Conservation (phyloP, 2,888 invertebrate genomes). For the Onthophagus sagittarius region DNA sequence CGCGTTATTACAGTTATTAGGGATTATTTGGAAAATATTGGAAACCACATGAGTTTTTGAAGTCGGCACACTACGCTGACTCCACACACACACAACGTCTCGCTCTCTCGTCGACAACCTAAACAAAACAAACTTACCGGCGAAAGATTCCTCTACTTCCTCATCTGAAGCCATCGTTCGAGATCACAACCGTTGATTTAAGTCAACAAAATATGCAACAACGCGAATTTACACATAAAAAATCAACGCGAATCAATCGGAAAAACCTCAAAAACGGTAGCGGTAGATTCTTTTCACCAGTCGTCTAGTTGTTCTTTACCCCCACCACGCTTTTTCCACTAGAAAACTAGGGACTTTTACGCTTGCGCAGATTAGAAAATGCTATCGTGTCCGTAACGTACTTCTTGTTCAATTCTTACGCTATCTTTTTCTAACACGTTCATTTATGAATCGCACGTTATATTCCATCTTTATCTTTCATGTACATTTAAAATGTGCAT, state of each 20-base stretch:
- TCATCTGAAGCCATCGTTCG: constrained; percentile 77
- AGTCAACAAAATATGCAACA: neutral
- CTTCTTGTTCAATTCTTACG: neutral
- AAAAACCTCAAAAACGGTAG: constrained; percentile 29
- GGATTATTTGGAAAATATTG: constrained; percentile 10
- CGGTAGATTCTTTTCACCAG: constrained; percentile 27
- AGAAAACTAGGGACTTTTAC: constrained; percentile 18
- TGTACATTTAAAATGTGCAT: neutral
- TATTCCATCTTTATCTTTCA: neutral
- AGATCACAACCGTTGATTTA: constrained; percentile 2
- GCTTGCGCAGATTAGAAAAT: constrained; percentile 17
- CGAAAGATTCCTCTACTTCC: constrained; percentile 81
- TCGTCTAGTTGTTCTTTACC: constrained; percentile 29
- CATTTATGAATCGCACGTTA: neutral
- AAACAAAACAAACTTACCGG: constrained; percentile 64
- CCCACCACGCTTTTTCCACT: constrained; percentile 25
- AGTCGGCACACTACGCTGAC: constrained; percentile 40
- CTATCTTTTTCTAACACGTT: neutral
- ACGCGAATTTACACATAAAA: constrained; percentile 21
- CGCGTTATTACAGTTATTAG: neutral
- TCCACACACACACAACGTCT: neutral
- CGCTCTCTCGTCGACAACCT: constrained; percentile 34
- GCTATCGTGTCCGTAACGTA: constrained; percentile 1
- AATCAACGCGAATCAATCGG: constrained; percentile 22
- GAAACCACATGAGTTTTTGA: constrained; percentile 36